A percentile compares a stretch with the other conserved stretches of the same genome.
Conservation (phyloP, 2,797 vertebrate species). For the Helicolenus hilgendorfi region DNA sequence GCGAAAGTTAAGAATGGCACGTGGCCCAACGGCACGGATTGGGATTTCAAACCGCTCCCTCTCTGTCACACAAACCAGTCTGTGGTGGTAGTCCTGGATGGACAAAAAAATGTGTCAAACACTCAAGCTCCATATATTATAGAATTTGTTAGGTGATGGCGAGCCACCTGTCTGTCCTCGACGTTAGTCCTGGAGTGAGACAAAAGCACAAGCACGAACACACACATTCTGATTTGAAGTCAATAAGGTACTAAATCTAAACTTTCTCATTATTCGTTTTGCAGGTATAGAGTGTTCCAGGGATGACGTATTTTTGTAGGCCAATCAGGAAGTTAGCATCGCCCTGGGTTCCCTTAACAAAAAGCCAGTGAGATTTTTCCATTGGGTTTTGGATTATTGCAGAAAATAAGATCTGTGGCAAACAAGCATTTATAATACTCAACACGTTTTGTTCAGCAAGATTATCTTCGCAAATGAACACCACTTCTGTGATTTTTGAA, state of each 20-base stretch:
- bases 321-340: too few species aligned
- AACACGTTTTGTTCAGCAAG: too few species aligned
- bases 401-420: too few species aligned
- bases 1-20: conserved; percentile 93
- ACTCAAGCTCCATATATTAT: neutral
- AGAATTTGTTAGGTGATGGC: neutral
- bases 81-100: conserved; percentile 92
- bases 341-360: too few species aligned
- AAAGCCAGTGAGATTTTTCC: too few species aligned
- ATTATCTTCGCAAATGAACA: too few species aligned
- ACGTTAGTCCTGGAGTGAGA: neutral
- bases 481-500: too few species aligned
- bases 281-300: too few species aligned
- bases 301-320: too few species aligned
- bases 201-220: neutral
- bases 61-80: conserved; percentile 92
- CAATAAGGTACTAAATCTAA: neutral
- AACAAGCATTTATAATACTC: too few species aligned
- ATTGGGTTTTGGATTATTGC: too few species aligned
- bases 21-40: conserved; percentile 91
- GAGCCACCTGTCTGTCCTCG: neutral
- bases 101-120: neutral
- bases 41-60: conserved; percentile 94
- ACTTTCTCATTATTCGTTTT: too few species aligned
- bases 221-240: neutral